These are phyloP conservation scores for Tangara arthus DNA, from an alignment of 2,797 vertebrate species.

Conservation along the genomic window DNA sequence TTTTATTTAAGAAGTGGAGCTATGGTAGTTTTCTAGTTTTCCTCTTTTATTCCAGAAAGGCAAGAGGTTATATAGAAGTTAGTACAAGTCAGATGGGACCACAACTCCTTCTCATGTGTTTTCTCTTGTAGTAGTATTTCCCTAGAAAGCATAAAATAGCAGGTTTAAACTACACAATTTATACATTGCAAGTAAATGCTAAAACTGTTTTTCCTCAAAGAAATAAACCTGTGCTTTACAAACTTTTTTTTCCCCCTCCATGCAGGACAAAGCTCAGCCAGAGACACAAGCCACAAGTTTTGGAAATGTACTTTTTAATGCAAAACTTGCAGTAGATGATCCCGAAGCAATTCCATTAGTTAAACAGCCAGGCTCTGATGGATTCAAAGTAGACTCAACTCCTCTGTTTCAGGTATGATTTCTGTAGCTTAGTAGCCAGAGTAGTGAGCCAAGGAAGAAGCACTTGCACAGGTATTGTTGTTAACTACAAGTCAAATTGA, in stretches of 20 bases:
- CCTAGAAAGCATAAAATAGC: not conserved
- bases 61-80: not conserved
- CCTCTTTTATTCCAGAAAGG: not conserved
- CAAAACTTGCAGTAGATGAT: constrained; percentile 86
- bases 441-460: not conserved
- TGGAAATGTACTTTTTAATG: constrained; percentile 86
- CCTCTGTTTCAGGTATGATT: constrained; percentile 88
- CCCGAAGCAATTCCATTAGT: constrained; percentile 84
- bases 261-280: constrained; percentile 92
- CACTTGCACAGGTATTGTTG: not conserved
- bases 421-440: not conserved
- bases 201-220: not conserved
- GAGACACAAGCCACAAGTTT: constrained; percentile 88
- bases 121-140: not conserved
- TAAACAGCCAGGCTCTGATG: constrained; percentile 91
- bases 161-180: not conserved
- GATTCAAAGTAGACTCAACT: constrained; percentile 89
- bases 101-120: not conserved
- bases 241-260: not conserved
- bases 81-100: not conserved
- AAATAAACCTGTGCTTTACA: not conserved
- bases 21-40: not conserved
- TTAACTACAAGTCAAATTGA: not conserved
- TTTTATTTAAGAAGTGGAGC: not conserved
- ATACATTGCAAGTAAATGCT: not conserved